A percentile compares a stretch with the other conserved stretches of the same genome.
These are phyloP conservation scores for Callipepla californica DNA, from an alignment of 2,113 vertebrate genomes.

Conservation along the genomic window DNA sequence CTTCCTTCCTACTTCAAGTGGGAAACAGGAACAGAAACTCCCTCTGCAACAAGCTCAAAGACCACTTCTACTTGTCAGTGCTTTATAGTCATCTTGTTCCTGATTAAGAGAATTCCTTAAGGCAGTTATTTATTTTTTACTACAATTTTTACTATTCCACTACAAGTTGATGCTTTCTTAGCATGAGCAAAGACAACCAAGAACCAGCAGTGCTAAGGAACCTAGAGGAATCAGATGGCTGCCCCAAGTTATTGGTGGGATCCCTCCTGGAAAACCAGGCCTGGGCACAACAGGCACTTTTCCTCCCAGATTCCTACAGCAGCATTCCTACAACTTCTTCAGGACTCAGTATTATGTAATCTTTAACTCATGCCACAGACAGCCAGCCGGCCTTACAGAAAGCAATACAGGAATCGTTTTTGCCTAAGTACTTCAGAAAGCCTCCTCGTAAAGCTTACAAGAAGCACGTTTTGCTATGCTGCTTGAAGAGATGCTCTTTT, in stretches of 20 bases:
- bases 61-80: background rate
- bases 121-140: background rate
- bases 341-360: no score
- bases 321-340: accelerated
- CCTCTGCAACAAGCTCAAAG: background rate
- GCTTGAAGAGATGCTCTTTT: background rate
- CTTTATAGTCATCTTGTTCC: background rate
- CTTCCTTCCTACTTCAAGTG: constrained; percentile 33
- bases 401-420: accelerated
- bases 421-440: background rate
- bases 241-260: background rate
- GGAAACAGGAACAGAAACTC: constrained; percentile 61
- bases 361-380: background rate
- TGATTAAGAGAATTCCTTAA: background rate
- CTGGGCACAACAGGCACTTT: background rate
- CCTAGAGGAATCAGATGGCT: background rate
- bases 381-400: no score
- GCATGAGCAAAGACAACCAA: constrained; percentile 1
- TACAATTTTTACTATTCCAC: background rate
- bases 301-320: background rate
- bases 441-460: background rate
- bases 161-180: background rate
- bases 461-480: background rate
- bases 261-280: accelerated
- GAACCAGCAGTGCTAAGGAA: constrained; percentile 21